Conservation (phyloP, 2,888 invertebrate genomes). For the Flexamia atlantica region DNA sequence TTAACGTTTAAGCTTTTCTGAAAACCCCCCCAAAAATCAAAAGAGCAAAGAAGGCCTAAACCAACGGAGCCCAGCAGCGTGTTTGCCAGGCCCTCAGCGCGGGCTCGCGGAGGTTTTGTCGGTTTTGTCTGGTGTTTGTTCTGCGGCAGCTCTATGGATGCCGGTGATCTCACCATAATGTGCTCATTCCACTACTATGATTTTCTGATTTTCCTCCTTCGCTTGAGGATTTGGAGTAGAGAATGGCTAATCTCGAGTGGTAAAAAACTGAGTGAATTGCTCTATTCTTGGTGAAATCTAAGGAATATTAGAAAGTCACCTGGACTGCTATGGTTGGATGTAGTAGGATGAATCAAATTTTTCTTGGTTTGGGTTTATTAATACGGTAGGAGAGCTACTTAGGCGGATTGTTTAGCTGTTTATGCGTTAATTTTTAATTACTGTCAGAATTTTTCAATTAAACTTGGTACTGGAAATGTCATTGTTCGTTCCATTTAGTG, state of each 20-base stretch:
- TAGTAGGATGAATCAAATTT: no score
- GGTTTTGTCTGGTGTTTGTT: slow-evolving; percentile 48
- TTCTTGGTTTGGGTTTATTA: no score
- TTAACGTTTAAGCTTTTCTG: slow-evolving; percentile 8
- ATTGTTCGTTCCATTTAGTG: no score
- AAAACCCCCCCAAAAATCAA: slow-evolving; percentile 7
- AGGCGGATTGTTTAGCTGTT: no score
- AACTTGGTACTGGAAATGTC: no score
- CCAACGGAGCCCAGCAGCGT: slow-evolving; percentile 24
- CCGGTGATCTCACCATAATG: slow-evolving; percentile 37
- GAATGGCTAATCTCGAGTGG: not conserved
- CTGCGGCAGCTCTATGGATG: slow-evolving; percentile 13
- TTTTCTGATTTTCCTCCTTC: slow-evolving; percentile 4
- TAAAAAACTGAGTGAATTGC: not conserved
- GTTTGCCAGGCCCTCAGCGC: slow-evolving; percentile 11
- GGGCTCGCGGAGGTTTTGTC: slow-evolving; percentile 34
- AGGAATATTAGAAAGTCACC: not conserved
- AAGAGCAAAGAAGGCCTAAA: slow-evolving; percentile 38
- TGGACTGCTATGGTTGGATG: not conserved
- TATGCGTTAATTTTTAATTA: no score
- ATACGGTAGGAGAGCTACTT: no score
- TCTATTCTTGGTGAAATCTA: not conserved
- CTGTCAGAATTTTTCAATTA: no score
- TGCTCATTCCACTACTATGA: slow-evolving; percentile 50
- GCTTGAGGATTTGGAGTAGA: not conserved